Conservation (phyloP, 1,140 invertebrate species). For the Aphelenchoides fujianensis region DNA sequence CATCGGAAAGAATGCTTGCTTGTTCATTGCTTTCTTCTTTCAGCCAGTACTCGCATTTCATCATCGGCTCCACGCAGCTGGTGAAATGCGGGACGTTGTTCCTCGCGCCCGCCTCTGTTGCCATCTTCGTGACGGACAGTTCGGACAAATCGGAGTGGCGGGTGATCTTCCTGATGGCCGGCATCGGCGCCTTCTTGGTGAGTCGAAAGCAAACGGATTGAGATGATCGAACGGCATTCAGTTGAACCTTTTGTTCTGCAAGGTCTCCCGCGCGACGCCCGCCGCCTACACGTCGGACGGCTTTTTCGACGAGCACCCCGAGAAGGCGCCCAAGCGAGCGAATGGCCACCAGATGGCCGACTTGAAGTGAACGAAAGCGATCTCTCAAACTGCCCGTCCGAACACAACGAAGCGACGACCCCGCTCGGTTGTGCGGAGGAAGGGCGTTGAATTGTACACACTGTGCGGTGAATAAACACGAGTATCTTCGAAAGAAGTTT, state of each 20-base stretch:
- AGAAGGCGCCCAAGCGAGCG: neutral
- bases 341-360: neutral
- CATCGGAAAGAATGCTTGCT: neutral
- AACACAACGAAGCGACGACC: no score
- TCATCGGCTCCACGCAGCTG: conserved; percentile 22
- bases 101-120: conserved; percentile 23
- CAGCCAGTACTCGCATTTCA: conserved; percentile 27
- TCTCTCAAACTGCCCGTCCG: no score
- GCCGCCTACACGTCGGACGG: neutral
- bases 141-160: conserved; percentile 2
- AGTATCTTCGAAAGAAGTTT: no score
- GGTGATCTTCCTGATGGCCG: conserved; percentile 22
- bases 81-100: conserved; percentile 28
- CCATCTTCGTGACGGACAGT: conserved; percentile 18
- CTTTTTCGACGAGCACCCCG: neutral
- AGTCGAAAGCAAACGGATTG: no score
- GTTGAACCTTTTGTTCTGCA: neutral
- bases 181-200: conserved; percentile 16
- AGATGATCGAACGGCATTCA: no score
- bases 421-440: no score
- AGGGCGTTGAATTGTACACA: no score
- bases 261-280: neutral
- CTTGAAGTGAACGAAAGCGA: neutral
- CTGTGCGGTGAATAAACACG: no score
- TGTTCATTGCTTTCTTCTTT: neutral